Conservation (phyloP, 1,140 invertebrate species). For the Drosophila kohkoa region DNA sequence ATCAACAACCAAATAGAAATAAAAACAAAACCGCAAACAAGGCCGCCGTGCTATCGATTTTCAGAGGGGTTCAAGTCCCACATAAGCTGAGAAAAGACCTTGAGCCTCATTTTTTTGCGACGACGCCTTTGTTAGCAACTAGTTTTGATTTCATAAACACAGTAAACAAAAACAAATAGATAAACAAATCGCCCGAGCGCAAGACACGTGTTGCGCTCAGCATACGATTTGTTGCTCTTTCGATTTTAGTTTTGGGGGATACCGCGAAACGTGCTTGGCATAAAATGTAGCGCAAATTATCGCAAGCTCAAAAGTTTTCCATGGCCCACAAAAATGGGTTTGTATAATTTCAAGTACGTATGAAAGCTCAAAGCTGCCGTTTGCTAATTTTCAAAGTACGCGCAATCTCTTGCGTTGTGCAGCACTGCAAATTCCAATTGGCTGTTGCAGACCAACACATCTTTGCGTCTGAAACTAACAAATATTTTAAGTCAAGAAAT, state of each 20-base stretch:
- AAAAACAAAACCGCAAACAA: constrained; percentile 50
- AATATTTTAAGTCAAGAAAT: too few relatives aligned
- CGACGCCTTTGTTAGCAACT: constrained; percentile 65
- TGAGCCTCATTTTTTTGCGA: constrained; percentile 56
- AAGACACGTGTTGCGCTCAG: constrained; percentile 57
- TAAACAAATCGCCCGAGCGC: constrained; percentile 38
- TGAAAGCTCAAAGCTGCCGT: constrained; percentile 2
- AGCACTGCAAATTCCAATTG: constrained; percentile 8
- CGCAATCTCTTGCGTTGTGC: neutral
- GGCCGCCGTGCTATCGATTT: constrained; percentile 63
- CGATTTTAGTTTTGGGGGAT: constrained; percentile 20
- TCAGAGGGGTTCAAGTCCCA: constrained; percentile 21
- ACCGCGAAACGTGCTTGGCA: constrained; percentile 40
- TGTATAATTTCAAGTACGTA: constrained; percentile 20
- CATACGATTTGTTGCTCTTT: constrained; percentile 12
- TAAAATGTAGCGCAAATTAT: constrained; percentile 32
- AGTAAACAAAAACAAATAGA: constrained; percentile 20
- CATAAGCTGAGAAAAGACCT: constrained; percentile 43
- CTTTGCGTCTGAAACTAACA: too few relatives aligned
- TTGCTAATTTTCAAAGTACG: constrained; percentile 16
- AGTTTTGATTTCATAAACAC: constrained; percentile 57
- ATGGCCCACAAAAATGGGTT: constrained; percentile 15
- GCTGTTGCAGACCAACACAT: too few relatives aligned
- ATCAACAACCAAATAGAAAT: constrained; percentile 45
- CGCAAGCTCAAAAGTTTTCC: constrained; percentile 27